Percentiles rank a stretch among this genome's conserved stretches.
phyloP scores from a whole-genome alignment of 2,797 vertebrate species.

The Chiroxiphia lanceolata region DNA sequence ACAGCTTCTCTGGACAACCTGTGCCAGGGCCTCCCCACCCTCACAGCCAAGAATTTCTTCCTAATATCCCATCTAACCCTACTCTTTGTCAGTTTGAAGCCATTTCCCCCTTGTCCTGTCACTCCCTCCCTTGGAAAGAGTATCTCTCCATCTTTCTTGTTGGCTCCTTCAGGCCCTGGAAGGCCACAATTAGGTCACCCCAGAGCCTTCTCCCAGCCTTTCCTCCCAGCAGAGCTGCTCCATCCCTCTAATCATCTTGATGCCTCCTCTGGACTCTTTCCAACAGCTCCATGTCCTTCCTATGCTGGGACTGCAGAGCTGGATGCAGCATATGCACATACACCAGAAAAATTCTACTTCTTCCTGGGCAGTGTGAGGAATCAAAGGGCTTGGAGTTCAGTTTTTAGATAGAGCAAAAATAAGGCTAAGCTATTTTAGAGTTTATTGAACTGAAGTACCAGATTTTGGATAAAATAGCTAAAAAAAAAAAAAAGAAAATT shows the following conservation, averaged over 20 bases:
- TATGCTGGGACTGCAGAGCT: background rate
- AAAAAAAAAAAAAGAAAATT: background rate
- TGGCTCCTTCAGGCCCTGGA: background rate
- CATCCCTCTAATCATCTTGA: background rate
- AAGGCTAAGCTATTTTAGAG: background rate
- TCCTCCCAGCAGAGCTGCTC: background rate
- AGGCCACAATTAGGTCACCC: background rate
- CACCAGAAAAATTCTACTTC: background rate
- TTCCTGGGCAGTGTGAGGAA: background rate
- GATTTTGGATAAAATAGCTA: background rate
- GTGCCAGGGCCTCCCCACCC: background rate
- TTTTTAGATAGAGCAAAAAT: background rate
- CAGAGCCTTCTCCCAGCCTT: background rate
- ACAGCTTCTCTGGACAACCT: background rate
- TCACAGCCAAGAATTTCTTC: background rate
- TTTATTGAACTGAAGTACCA: background rate
- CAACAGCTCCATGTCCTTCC: background rate
- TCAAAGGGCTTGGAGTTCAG: background rate
- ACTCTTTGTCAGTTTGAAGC: too few relatives aligned
- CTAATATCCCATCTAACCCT: background rate
- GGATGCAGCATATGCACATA: background rate
- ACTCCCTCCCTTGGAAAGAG: background rate
- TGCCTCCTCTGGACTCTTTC: background rate
- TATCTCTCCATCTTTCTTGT: background rate
- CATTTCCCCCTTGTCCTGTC: background rate